These are phyloP conservation scores for Otis tarda DNA, from an alignment of 2,113 vertebrate species.

Conservation along the genomic window DNA sequence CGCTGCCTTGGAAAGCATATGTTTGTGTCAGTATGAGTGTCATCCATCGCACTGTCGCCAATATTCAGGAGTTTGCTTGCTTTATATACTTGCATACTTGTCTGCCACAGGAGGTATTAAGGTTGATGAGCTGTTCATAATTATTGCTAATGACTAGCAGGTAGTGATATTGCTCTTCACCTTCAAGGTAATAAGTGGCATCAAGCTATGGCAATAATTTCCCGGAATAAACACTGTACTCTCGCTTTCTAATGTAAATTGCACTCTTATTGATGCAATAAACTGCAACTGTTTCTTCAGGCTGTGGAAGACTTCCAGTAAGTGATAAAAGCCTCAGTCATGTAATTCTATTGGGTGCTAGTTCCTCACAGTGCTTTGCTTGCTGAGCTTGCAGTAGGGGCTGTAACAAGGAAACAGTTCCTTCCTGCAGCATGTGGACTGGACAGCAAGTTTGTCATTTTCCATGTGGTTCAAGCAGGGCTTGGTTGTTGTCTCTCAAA, in stretches of 20 bases:
- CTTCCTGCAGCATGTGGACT: not conserved
- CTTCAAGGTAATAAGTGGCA: conserved; percentile 3
- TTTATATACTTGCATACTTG: not conserved
- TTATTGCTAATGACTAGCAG: conserved; percentile 10
- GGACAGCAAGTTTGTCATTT: not conserved
- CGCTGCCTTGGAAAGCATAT: not conserved
- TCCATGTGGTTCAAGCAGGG: not conserved
- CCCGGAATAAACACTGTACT: conserved; percentile 8
- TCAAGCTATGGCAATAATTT: conserved; percentile 15
- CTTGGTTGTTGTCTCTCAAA: not conserved
- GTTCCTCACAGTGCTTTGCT: not conserved
- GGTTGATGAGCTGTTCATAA: conserved; percentile 13
- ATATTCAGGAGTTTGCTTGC: not conserved
- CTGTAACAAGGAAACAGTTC: not conserved
- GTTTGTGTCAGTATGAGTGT: not conserved
- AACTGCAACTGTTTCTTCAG: conserved; percentile 31
- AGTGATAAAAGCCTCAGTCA: not conserved
- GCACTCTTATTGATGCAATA: conserved; percentile 32
- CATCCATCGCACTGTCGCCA: not conserved
- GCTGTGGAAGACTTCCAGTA: conserved; percentile 20
- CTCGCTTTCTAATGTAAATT: conserved; percentile 30
- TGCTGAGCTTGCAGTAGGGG: not conserved
- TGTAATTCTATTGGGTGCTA: not conserved
- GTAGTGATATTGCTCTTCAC: not conserved
- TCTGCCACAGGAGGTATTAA: not conserved